These are phyloP conservation scores for Semicossyphus pulcher DNA, from an alignment of 2,113 vertebrate genomes.

Conservation along the genomic window DNA sequence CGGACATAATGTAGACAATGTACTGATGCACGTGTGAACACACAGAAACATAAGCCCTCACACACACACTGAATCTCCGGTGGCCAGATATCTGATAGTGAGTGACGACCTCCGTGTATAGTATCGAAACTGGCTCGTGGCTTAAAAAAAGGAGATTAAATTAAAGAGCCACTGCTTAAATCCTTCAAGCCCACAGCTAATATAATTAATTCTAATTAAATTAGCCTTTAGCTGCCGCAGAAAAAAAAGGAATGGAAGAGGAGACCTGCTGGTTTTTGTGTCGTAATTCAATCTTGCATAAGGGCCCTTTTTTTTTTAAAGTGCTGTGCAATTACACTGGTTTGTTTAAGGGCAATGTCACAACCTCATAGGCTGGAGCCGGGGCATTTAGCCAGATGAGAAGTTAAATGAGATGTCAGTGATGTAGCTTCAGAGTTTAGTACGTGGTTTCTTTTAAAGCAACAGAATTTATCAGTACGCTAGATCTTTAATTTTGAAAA, in stretches of 20 bases:
- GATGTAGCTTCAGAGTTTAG: not conserved
- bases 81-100: slow-evolving; percentile 8
- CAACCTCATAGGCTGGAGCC: not conserved
- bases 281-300: slow-evolving; percentile 23
- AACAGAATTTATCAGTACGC: not conserved
- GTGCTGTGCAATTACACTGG: slow-evolving; percentile 7
- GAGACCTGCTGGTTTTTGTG: slow-evolving; percentile 15
- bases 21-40: slow-evolving; percentile 7
- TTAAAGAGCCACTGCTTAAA: slow-evolving; percentile 45
- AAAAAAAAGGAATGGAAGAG: slow-evolving; percentile 11
- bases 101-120: slow-evolving; percentile 13
- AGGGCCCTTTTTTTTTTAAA: slow-evolving; percentile 13
- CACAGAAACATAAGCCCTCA: slow-evolving; percentile 2
- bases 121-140: not conserved
- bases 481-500: not conserved
- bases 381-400: slow-evolving; percentile 10
- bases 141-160: slow-evolving; percentile 27
- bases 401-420: slow-evolving; percentile 9
- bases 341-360: slow-evolving; percentile 15
- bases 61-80: not conserved
- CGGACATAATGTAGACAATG: slow-evolving; percentile 14
- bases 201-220: slow-evolving; percentile 64
- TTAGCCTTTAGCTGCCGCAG: slow-evolving; percentile 41
- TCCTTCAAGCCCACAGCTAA: slow-evolving; percentile 30
- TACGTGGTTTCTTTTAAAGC: not conserved